These are phyloP conservation scores for Heliangelus exortis DNA, from an alignment of 2,797 vertebrate genomes.

Conservation along the genomic window DNA sequence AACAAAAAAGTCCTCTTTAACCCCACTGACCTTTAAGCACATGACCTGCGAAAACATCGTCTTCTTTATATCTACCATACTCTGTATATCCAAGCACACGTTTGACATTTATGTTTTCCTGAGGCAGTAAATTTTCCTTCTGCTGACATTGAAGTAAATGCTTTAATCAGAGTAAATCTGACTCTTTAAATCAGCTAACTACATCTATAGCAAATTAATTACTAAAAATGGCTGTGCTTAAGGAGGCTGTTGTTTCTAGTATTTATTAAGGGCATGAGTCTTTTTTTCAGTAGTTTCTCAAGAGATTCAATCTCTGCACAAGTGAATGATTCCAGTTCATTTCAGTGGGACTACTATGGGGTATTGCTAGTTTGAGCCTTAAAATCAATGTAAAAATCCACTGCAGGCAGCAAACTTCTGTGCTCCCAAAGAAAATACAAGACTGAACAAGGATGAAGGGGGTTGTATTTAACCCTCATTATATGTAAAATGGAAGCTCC, in stretches of 20 bases:
- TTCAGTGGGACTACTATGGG: neutral
- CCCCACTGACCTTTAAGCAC: conserved; percentile 37
- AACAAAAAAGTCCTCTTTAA: conserved; percentile 30
- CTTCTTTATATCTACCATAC: conserved; percentile 53
- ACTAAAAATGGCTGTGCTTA: neutral
- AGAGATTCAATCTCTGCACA: neutral
- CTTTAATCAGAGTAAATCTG: conserved; percentile 65
- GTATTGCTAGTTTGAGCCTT: neutral
- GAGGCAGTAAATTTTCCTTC: conserved; percentile 46
- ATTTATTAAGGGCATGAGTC: neutral
- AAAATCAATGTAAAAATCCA: neutral
- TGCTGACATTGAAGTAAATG: conserved; percentile 33
- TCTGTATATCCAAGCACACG: conserved; percentile 45
- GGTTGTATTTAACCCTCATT: neutral
- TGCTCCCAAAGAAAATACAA: neutral
- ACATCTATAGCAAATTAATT: conserved; percentile 43
- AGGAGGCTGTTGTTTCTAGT: neutral
- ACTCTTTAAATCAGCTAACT: conserved; percentile 53
- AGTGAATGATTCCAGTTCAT: neutral
- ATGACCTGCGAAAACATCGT: conserved; percentile 56
- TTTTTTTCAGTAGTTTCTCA: neutral
- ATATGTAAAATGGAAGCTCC: neutral
- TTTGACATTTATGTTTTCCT: conserved; percentile 67
- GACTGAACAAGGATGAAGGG: neutral
- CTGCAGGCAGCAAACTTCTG: neutral